Evolutionary conservation across 2,888 invertebrate genomes (phyloP).

Genomic region (Drepana falcataria): DNA sequence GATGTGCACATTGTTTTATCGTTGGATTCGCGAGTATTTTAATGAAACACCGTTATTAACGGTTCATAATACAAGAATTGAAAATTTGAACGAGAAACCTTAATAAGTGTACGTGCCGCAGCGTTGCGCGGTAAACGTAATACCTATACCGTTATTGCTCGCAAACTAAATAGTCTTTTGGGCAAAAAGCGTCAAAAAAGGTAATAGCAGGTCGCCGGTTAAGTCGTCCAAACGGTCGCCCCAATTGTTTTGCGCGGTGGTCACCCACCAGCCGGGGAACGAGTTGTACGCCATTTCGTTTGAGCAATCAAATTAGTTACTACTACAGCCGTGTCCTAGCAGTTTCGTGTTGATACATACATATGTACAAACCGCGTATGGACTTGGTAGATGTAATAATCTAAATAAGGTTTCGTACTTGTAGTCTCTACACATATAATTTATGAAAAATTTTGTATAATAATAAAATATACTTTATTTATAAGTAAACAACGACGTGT

Average conservation of each 20-base stretch:
- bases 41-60: constrained; percentile 38
- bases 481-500: background rate
- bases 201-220: constrained; percentile 57
- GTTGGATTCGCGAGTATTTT: constrained; percentile 10
- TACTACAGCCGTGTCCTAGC: too few relatives aligned
- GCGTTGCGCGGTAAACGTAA: constrained; percentile 44
- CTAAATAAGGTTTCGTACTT: too few relatives aligned
- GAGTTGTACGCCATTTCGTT: constrained; percentile 16
- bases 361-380: too few relatives aligned
- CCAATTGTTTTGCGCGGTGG: constrained; percentile 50
- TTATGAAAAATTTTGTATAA: too few relatives aligned
- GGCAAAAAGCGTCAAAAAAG: constrained; percentile 71
- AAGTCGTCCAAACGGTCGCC: constrained; percentile 67
- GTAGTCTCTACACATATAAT: too few relatives aligned
- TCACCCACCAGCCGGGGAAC: constrained; percentile 25
- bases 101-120: constrained; percentile 60
- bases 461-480: too few relatives aligned
- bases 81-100: constrained; percentile 47
- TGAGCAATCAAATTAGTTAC: too few relatives aligned
- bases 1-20: constrained; percentile 24
- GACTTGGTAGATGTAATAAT: too few relatives aligned
- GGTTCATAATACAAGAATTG: constrained; percentile 38
- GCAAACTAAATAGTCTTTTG: constrained; percentile 69
- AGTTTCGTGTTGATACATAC: too few relatives aligned
- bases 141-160: constrained; percentile 58